Evolutionary conservation across 1,140 invertebrate genomes (phyloP), one percentile per base, ranked within the genome.

Genomic region (Belonocnema kinseyi): DNA sequence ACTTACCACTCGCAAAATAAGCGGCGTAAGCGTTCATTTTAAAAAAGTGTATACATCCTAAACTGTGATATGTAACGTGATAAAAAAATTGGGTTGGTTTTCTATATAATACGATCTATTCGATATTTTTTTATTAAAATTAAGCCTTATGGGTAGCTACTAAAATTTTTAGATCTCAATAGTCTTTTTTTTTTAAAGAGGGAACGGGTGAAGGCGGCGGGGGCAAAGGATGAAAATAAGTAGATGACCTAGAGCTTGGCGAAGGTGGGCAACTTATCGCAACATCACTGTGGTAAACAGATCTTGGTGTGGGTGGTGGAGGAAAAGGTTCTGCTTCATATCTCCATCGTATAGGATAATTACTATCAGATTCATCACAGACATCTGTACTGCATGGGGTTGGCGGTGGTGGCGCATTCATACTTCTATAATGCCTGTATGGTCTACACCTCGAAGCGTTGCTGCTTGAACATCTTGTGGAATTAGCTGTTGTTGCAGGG

Each of bases 361-460:
- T 94, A 61, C 93, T 94, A 85, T 97, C 96, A 4, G 95, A 96
- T 83, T 98, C 97, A 85, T 98, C 96, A 88, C 96, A 97, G 13
- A 98, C 96, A 88, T 98, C 97, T 3, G 98, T 98, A 81, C 96
- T 97, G 88, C 97, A 98, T 0, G 98, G 97, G 10, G 97, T 98
- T 5, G 97, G 97, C 2, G 97, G 97, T 17, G 97, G 97, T 2
- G 97, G 97, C 82, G 96, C 94, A 91, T 97, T 96, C 46, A 95
- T 94, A 19, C 93, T 94, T 80, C 95, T 94, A 88, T 97, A 96
- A 86, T 95, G 94, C 26, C 95, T 92, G 88, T 96, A 96, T 1
- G 95, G 94, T 56, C 94, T 93, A 73, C 93, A 93, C 26, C 92
- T 87, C 14, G 93, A 92, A 2, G 92, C 91, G 19, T 94, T 94